Evolutionary conservation across 2,797 vertebrate genomes (phyloP), one percentile per base, ranked within the genome.

Genomic region (Molothrus ater): DNA sequence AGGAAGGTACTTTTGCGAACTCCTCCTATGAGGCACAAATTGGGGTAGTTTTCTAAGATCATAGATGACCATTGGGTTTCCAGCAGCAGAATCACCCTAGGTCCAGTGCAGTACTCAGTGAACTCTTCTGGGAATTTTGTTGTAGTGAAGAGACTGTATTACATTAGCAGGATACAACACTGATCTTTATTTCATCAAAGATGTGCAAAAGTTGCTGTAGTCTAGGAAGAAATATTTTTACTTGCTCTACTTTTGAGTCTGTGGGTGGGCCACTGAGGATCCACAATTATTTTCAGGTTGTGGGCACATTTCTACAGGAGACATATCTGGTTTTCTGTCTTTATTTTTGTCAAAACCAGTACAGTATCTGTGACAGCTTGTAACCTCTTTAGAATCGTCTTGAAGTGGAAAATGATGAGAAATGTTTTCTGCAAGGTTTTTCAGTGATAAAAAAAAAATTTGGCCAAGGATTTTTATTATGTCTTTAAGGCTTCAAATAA

Each of bases 281-380:
- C 54, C 65, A 68, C 64, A 85, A 53, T 84, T 90, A 73, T 94
- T 91, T 94, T 86, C 73, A 83, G 80, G 82, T 91, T 94, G 95
- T 40, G 80, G 80, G 47, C 75, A 75, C 45, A 25, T 89, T 93
- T 56, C 66, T 92, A 21, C 16, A 78, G 24, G 38, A 94, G 76
- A 76, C 13, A 3, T 86, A 87, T 51, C 76, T 95, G 48, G 1
- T 72, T 93, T 94, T 81, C 73, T 36, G 32, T 84, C 80, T 63
- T 83, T 79, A 69, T 72, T 95, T 91, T 94, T 56, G 68, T 92
- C n/a, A 83, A 90, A 91, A 85, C 29, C 11, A 65, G 34, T 32
- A 53, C 47, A 20, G 78, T 85, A 64, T 91, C 69, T 92, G 59
- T n/a, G 51, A 70, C 74, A 79, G 51, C 34, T 87, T 85, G 26